Percentiles rank a stretch among this genome's conserved stretches.
These are phyloP conservation scores for Tenrec ecaudatus DNA, from an alignment of 2,113 vertebrate species.

Conservation along the genomic window DNA sequence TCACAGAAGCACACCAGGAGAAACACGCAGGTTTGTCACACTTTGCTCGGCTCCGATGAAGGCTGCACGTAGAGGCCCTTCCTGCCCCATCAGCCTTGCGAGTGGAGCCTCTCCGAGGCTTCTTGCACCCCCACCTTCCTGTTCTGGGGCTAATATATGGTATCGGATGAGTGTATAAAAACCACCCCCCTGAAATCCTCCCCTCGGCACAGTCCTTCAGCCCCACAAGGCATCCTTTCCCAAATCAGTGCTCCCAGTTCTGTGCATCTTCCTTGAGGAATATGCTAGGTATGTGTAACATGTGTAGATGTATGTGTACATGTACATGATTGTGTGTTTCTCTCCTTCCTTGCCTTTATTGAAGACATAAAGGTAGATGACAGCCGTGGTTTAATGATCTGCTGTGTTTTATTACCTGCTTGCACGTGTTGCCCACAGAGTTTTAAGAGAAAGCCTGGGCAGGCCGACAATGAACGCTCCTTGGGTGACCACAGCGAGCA, in stretches of 20 bases:
- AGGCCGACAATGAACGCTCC: constrained; percentile 93
- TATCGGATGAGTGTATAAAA: too few species aligned
- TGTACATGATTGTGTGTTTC: not conserved
- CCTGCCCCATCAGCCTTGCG: not conserved
- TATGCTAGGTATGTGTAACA: not conserved
- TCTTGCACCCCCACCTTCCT: too few species aligned
- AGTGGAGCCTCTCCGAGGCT: too few species aligned
- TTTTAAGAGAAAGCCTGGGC: constrained; percentile 97
- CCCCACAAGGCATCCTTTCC: too few species aligned
- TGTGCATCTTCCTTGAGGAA: not conserved
- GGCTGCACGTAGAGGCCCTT: not conserved
- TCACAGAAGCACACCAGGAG: constrained; percentile 90
- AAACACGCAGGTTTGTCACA: constrained; percentile 91
- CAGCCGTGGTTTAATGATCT: not conserved
- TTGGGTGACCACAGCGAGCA: constrained; percentile 92
- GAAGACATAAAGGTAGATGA: not conserved
- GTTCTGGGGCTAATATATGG: too few species aligned
- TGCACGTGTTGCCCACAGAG: constrained; percentile 86
- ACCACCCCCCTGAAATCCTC: too few species aligned
- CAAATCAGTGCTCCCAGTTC: not conserved
- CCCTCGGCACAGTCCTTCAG: too few species aligned
- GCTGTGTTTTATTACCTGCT: not conserved
- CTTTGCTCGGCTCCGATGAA: constrained; percentile 1
- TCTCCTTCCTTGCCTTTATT: constrained; percentile 6
- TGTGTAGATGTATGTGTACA: not conserved